Conservation (phyloP, 2,797 vertebrate genomes). For the Mormyrops boulengeri region DNA sequence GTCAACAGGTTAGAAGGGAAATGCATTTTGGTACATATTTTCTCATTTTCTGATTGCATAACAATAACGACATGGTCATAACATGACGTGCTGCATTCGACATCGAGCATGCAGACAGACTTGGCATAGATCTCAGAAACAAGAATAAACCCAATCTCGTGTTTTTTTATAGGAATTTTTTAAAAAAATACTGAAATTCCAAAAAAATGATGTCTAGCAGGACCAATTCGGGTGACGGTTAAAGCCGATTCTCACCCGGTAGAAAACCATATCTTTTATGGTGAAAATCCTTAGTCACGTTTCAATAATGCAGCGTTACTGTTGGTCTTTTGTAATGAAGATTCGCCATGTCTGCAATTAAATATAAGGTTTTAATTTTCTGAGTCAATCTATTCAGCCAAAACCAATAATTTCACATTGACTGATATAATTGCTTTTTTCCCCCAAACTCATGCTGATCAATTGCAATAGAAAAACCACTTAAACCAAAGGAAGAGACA, state of each 20-base stretch:
- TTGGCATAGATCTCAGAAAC: background rate
- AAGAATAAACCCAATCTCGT: background rate
- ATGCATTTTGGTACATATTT: background rate
- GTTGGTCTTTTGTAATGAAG: slow-evolving; percentile 25
- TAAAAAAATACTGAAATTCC: background rate
- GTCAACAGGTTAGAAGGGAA: background rate
- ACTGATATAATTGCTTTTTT: slow-evolving; percentile 25
- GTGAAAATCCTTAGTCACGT: slow-evolving; percentile 25
- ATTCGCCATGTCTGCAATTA: slow-evolving; percentile 28
- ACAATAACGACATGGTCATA: background rate
- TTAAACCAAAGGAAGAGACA: slow-evolving; percentile 8
- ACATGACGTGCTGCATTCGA: background rate
- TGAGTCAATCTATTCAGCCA: slow-evolving; percentile 24
- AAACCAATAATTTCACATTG: slow-evolving; percentile 35
- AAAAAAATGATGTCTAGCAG: background rate
- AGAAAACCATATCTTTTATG: slow-evolving; percentile 23
- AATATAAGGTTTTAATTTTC: slow-evolving; percentile 27
- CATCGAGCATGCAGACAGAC: background rate
- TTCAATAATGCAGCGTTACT: slow-evolving; percentile 12
- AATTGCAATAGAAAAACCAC: slow-evolving; percentile 17
- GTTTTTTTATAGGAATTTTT: background rate
- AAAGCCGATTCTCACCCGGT: background rate
- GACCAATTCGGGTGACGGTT: background rate
- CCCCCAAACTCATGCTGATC: slow-evolving; percentile 19
- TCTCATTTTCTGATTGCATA: background rate